Base-by-base conservation (phyloP, 2,113 vertebrate genomes). In the Apeltes quadracus region DNA sequence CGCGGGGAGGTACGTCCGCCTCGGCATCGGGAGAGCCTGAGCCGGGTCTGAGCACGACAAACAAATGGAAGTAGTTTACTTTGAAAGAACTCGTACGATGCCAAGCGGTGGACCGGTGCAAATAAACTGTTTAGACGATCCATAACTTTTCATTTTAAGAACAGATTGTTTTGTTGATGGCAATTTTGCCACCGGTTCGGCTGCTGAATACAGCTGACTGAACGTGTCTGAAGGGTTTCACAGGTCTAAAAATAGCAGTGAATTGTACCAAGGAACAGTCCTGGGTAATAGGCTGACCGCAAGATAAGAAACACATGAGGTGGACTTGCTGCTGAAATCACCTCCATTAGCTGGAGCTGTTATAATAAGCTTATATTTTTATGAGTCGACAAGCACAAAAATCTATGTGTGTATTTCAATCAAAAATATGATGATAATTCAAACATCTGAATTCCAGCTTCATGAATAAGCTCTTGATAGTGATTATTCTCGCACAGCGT, bases 1-100 rank as follows among this genome's bases (percentile, higher is more conserved):
- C 8, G 95, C 92, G 10, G 97, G 95, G 16, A 99, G 93, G 85
- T 90, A 95, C 0, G 95, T 96, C 80, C 95, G 90, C 0, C 81
- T 79, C 15, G 95, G 95, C 95, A 97, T 95, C 1, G 61, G 53
- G 3, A 92, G 93, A 69, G 94, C 95, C 89, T 91, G 89, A 0
- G 97, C 97, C 0, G 97, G 95, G 69, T 97, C 97, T 98, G 86
- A 51, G 38, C 22, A 46, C 3, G 63, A 43, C 20, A 38, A 18
- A 51, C 2, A 25, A 56, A 69, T 2, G 10, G 18, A 22, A 39
- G 16, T 9, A 2, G 10, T 56, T 79, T 32, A 72, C 4, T 57
- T 68, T 54, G 22, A 2, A 36, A 54, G 2, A 54, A 63, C 5
- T 25, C 48, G 7, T 20, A 5, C 22, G 2, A 51, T 6, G 50